Evolutionary conservation across 2,888 invertebrate genomes (phyloP), one percentile per base, ranked within the genome.

Genomic region (Limnephilus auricula): DNA sequence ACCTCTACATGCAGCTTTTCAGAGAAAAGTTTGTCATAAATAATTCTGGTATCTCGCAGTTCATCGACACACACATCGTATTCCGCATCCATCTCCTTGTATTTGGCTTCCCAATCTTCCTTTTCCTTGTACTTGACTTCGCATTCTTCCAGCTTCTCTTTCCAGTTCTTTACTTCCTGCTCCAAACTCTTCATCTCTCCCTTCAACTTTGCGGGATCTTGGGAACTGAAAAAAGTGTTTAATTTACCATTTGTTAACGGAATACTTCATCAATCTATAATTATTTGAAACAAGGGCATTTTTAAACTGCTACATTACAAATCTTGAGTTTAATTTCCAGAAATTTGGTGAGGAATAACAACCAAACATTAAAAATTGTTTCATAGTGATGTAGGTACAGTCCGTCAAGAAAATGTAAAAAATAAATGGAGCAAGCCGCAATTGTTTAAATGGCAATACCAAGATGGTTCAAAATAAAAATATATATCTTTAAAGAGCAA

Each of bases 81-180:
- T 93, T 96, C 96, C 0, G 95, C 95, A 78, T 95, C 95, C 40
- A 96, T 93, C 2, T 96, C 96, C 40, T 94, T 94, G 93, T 95
- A 95, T 15, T 45, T 45, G 45, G 45, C 45, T 15, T 45, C 45
- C 45, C 45, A 45, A 45, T 45, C 95, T 78, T 95, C 95, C 40
- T 96, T 93, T 2, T 96, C 96, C 40, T 94, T 94, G 93, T 95
- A 95, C n/a, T 94, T 94, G 45, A 94, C 93, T 50, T 94, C 94
- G 10, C 96, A 93, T 31, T 94, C 94, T 3, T 94, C 93, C 13
- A 95, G 85, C 92, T 95, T 95, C 0, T 94, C 93, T 0, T 94
- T 92, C 37, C 96, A 93, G 1, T 94, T 94, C 13, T 95, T 94
- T 83, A 94, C 95, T 30, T 94, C 95, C 93, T 78, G 94, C 92